Conservation (phyloP, 2,797 vertebrate genomes). For the Cottoperca gobio region DNA sequence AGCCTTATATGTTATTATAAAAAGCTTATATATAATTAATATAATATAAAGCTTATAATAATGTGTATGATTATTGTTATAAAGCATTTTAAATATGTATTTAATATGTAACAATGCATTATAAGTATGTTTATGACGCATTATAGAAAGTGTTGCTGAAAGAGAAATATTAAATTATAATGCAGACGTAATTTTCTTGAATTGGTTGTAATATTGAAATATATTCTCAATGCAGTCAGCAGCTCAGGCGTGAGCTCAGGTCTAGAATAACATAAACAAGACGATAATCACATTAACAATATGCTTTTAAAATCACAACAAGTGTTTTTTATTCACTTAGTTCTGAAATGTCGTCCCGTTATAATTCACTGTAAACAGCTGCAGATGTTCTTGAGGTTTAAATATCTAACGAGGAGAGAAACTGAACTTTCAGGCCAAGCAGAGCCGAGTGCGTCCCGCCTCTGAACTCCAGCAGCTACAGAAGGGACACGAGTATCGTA, state of each 20-base stretch:
- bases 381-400: not conserved
- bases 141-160: too few relatives aligned
- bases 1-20: too few relatives aligned
- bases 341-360: not conserved
- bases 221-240: not conserved
- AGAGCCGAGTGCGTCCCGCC: constrained; percentile 9
- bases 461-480: constrained; percentile 30
- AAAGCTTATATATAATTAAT: too few relatives aligned
- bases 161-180: too few relatives aligned
- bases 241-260: too few relatives aligned
- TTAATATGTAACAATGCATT: too few relatives aligned
- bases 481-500: constrained; percentile 18
- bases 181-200: not conserved
- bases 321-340: not conserved
- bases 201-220: not conserved
- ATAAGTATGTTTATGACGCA: too few relatives aligned
- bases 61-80: too few relatives aligned
- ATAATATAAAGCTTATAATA: too few relatives aligned
- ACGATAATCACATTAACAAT: not conserved
- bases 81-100: too few relatives aligned
- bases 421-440: constrained; percentile 5
- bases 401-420: not conserved
- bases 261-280: not conserved
- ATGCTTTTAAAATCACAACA: too few relatives aligned
- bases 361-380: not conserved